These are phyloP conservation scores for Boleophthalmus pectinirostris DNA, from an alignment of 2,113 vertebrate species.

Conservation along the genomic window DNA sequence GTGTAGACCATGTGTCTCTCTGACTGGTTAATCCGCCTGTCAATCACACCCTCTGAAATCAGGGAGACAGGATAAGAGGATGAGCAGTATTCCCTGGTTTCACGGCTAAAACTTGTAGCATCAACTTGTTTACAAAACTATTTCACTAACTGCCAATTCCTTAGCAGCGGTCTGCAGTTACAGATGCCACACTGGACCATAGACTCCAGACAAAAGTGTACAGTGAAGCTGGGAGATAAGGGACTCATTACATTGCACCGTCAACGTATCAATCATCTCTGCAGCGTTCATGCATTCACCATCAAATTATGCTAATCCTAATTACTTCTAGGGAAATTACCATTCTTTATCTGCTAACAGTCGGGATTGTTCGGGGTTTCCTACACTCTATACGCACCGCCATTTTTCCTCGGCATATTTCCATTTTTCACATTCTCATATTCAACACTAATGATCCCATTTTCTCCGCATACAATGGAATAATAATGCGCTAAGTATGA, in stretches of 20 bases:
- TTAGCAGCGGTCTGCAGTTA: conserved; percentile 26
- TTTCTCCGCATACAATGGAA: conserved; percentile 65
- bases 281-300: conserved; percentile 67
- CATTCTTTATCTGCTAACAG: conserved; percentile 75
- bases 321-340: conserved; percentile 70
- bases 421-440: conserved; percentile 73
- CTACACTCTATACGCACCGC: conserved; percentile 42
- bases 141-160: conserved; percentile 12
- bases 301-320: conserved; percentile 78
- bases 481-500: conserved; percentile 70
- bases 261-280: conserved; percentile 73
- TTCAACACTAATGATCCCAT: conserved; percentile 73
- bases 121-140: conserved; percentile 10
- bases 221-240: conserved; percentile 60
- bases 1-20: no score
- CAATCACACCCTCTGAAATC: no score
- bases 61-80: no score
- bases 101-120: background rate
- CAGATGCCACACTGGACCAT: conserved; percentile 49
- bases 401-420: conserved; percentile 59
- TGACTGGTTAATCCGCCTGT: no score
- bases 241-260: conserved; percentile 63
- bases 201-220: conserved; percentile 53
- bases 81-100: background rate
- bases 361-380: conserved; percentile 68